phyloP scores from a whole-genome alignment of 2,113 vertebrate species.

The Machaerirhynchus nigripectus region DNA sequence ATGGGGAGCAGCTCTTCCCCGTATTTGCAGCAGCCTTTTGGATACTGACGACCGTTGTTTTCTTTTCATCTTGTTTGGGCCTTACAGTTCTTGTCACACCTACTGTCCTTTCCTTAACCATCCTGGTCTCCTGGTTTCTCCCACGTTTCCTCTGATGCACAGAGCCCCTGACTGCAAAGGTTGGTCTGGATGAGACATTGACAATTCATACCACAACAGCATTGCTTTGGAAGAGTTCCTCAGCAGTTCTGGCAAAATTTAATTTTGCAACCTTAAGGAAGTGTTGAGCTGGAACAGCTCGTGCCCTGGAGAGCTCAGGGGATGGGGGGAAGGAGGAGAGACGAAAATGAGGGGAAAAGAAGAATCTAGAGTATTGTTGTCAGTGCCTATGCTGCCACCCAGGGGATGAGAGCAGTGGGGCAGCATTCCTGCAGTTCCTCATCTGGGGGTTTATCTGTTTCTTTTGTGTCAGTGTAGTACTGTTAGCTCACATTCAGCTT shows the following conservation, averaged over 20 bases:
- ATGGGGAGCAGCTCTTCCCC: neutral
- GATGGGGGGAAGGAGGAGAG: neutral
- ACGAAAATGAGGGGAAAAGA: neutral
- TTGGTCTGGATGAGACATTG: neutral
- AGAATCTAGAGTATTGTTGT: neutral
- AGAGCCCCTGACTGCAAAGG: neutral
- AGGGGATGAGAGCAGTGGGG: neutral
- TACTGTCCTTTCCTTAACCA: neutral
- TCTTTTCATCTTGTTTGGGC: neutral
- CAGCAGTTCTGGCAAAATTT: neutral
- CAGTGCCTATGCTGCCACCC: slow-evolving; percentile 14
- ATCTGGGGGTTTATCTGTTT: neutral
- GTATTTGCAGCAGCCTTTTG: neutral
- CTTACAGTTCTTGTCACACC: neutral
- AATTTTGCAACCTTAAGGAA: neutral
- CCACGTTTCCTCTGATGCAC: neutral
- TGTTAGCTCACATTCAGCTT: neutral
- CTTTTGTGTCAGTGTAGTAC: neutral
- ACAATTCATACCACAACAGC: neutral
- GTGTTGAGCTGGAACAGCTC: neutral
- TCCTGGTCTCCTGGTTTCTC: neutral
- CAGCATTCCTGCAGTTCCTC: neutral
- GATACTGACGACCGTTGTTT: neutral
- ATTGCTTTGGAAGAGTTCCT: neutral
- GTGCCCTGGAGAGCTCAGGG: neutral